A percentile compares a stretch with the other conserved stretches of the same genome.
phyloP scores from a whole-genome alignment of 2,113 vertebrate genomes.

The Polypterus bichir region DNA sequence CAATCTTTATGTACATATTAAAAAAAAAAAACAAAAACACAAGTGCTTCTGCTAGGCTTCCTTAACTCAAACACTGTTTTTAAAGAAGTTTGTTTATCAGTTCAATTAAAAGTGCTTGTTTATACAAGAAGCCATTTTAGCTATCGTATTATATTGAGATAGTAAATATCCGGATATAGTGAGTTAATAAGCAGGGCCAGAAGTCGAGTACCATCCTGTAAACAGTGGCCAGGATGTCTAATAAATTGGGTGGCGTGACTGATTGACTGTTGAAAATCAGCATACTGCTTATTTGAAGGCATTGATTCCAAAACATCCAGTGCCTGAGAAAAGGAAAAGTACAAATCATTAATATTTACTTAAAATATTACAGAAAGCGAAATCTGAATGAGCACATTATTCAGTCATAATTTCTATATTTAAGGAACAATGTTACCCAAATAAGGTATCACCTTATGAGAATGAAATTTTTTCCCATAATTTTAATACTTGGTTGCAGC shows the following conservation, averaged over 20 bases:
- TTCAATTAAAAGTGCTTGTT: too few relatives aligned
- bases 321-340: constrained; percentile 42
- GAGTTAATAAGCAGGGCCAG: constrained; percentile 73
- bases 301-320: constrained; percentile 66
- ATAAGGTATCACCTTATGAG: too few relatives aligned
- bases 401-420: too few relatives aligned
- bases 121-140: background rate
- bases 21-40: too few relatives aligned
- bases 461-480: too few relatives aligned
- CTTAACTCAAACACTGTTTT: too few relatives aligned
- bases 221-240: constrained; percentile 72
- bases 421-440: too few relatives aligned
- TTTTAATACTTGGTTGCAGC: too few relatives aligned
- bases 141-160: constrained; percentile 78
- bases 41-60: too few relatives aligned
- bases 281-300: constrained; percentile 73
- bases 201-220: constrained; percentile 69
- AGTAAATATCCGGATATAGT: constrained; percentile 80
- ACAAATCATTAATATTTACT: background rate
- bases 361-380: background rate
- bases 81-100: too few relatives aligned
- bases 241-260: constrained; percentile 73
- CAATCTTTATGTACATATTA: too few relatives aligned
- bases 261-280: constrained; percentile 69
- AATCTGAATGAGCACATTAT: background rate